Percentiles rank a stretch among this genome's conserved stretches.
These are phyloP conservation scores for Asarcornis scutulata DNA, from an alignment of 2,113 vertebrate genomes.

Conservation along the genomic window DNA sequence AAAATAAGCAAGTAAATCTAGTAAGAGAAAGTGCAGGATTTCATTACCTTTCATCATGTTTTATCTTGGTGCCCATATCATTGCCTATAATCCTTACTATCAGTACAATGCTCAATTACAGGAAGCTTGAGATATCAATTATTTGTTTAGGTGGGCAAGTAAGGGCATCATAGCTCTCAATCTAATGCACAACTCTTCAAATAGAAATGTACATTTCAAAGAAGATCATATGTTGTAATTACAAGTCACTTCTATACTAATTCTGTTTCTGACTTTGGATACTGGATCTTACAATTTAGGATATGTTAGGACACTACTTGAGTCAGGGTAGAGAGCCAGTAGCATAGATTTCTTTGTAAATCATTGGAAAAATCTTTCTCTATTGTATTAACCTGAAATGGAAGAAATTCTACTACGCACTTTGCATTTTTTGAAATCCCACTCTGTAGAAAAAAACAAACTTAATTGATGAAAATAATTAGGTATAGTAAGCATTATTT, in stretches of 20 bases:
- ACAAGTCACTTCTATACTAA: neutral
- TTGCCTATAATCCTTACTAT: conserved; percentile 1
- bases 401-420: neutral
- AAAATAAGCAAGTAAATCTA: neutral
- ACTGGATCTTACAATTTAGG: neutral
- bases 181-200: neutral
- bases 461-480: neutral
- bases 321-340: neutral
- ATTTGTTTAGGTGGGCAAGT: neutral
- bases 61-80: conserved; percentile 31
- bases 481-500: neutral
- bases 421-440: neutral
- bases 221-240: neutral
- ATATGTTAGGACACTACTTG: neutral
- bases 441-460: fast-evolving
- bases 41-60: conserved; percentile 11
- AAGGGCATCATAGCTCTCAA: neutral
- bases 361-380: neutral
- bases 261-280: neutral
- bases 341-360: neutral
- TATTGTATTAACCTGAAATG: neutral
- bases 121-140: conserved; percentile 1
- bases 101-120: conserved; percentile 1
- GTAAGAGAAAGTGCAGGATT: neutral
- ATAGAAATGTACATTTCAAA: neutral